Evolutionary conservation across 2,113 vertebrate species (phyloP), one percentile per base, ranked within the genome.

Genomic region (Mungos mungo): DNA sequence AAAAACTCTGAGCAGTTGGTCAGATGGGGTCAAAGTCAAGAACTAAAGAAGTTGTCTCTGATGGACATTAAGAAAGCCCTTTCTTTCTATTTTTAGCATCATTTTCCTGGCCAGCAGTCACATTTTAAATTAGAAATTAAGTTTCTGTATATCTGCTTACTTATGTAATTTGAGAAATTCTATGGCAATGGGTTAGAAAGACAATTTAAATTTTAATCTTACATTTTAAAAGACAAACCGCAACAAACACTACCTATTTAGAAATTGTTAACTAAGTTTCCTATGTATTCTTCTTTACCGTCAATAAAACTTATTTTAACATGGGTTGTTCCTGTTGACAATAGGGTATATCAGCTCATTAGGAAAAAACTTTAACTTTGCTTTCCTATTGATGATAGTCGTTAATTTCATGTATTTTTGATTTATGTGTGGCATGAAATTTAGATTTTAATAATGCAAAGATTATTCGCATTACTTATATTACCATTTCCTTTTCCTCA

Each of bases 41-140:
- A 93, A 97, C 5, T 69, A 90, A 95, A 63, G 6, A 93, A 92
- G 47, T 84, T 15, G 95, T 86, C 38, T 96, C 57, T 96, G 74
- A 86, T 65, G 50, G 77, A 81, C 21, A 96, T 96, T 80, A 94
- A 74, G 74, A 96, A 97, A 96, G 57, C 25, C 19, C 31, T 91
- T 50, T 87, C 38, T 69, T 33, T 72, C 60, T 66, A 96, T 52
- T 79, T 96, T 95, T 83, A 97, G 76, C 29, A 87, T 71, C 18
- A 76, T 31, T 93, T 90, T 93, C 74, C 25, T 91, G 52, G 45
- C 10, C n/a, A 89, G 29, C 12, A 96, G 86, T 93, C 33, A 95
- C 41, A 94, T 88, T 96, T 96, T 96, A 98, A 90, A 85, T 94
- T 66, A 77, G 81, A 95, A 95, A 88, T 79, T 91, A 96, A 91